These are phyloP conservation scores for Leptinotarsa lineolata DNA, from an alignment of 1,140 invertebrate species.

Conservation along the genomic window DNA sequence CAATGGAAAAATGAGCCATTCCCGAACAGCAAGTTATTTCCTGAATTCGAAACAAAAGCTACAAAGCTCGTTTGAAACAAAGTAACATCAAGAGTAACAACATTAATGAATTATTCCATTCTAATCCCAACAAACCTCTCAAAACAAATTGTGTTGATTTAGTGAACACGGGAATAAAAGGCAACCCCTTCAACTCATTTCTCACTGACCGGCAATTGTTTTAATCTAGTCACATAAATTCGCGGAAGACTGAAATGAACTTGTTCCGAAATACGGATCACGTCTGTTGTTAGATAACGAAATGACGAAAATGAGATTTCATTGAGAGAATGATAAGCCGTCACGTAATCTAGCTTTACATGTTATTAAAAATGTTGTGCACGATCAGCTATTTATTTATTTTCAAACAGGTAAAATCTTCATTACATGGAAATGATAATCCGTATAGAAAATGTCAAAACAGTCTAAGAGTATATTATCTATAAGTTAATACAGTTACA, in stretches of 20 bases:
- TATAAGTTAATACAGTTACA: too few relatives aligned
- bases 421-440: too few relatives aligned
- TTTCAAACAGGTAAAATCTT: too few relatives aligned
- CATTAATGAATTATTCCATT: constrained; percentile 1
- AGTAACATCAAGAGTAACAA: too few relatives aligned
- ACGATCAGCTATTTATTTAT: too few relatives aligned
- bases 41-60: background rate
- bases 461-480: too few relatives aligned
- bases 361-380: too few relatives aligned
- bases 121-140: background rate
- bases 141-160: constrained; percentile 6
- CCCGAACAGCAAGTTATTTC: background rate
- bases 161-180: background rate
- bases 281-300: background rate
- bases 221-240: background rate
- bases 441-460: too few relatives aligned
- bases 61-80: background rate
- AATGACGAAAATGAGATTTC: background rate
- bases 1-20: background rate
- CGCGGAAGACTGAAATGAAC: background rate
- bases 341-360: background rate
- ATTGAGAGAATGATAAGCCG: background rate
- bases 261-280: background rate
- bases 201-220: constrained; percentile 4
- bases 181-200: background rate